Conservation (phyloP, 2,888 invertebrate genomes). For the Zhuqinia jingwanae region DNA sequence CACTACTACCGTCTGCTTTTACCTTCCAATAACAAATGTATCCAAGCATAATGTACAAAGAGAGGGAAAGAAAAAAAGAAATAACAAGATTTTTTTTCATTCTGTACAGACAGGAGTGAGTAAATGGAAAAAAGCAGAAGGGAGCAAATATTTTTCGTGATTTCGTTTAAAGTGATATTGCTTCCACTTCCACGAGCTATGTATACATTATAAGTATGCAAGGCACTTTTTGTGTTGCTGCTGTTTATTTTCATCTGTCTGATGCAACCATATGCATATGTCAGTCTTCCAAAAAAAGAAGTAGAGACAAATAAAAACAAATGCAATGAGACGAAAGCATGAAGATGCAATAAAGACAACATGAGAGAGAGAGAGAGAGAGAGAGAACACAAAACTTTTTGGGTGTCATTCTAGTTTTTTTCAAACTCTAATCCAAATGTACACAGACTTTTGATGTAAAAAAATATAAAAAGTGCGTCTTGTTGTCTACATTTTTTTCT, state of each 20-base stretch:
- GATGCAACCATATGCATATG: constrained; percentile 49
- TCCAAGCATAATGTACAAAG: not conserved
- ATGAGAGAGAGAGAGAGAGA: constrained; percentile 7
- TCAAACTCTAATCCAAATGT: too few relatives aligned
- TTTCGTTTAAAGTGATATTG: constrained; percentile 58
- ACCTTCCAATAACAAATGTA: not conserved
- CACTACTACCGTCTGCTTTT: not conserved
- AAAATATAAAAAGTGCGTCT: constrained; percentile 27
- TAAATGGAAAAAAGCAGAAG: constrained; percentile 55
- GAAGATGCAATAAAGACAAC: constrained; percentile 52
- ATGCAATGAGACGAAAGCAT: constrained; percentile 44
- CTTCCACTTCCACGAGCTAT: not conserved
- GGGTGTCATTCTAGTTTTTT: constrained; percentile 37
- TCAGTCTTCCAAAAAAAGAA: constrained; percentile 26
- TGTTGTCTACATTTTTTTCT: not conserved
- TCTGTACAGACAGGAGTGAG: not conserved
- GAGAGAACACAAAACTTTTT: not conserved
- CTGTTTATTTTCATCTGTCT: constrained; percentile 11
- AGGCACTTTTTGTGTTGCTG: constrained; percentile 15
- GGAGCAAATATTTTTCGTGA: constrained; percentile 33
- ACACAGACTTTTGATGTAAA: not conserved
- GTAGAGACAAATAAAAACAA: not conserved
- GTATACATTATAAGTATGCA: not conserved
- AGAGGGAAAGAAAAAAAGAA: constrained; percentile 41
- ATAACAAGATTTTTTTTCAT: constrained; percentile 55